Conservation (phyloP, 2,888 invertebrate species). For the Nipponacmea schrenckii region DNA sequence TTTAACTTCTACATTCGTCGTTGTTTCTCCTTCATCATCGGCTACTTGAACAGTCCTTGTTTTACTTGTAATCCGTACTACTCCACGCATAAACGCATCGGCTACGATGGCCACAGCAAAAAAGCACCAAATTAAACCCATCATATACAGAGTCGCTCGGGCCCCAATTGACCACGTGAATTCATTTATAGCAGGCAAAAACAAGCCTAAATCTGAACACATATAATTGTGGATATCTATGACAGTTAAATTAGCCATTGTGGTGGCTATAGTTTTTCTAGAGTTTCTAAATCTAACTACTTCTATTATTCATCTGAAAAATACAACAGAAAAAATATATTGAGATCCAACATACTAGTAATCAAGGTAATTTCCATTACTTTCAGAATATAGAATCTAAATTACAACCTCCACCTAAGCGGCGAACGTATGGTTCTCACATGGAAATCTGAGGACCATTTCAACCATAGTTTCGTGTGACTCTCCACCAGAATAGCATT, state of each 20-base stretch:
- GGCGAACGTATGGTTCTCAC: too few relatives aligned
- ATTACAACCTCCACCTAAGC: too few relatives aligned
- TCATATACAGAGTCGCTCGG: slow-evolving; percentile 70
- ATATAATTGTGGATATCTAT: slow-evolving; percentile 40
- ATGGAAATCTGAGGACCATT: too few relatives aligned
- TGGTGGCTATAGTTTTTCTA: neutral
- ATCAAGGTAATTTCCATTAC: too few relatives aligned
- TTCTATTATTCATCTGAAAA: too few relatives aligned
- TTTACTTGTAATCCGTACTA: slow-evolving; percentile 73
- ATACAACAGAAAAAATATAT: too few relatives aligned
- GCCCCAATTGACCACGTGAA: slow-evolving; percentile 69
- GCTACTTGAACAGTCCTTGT: slow-evolving; percentile 68
- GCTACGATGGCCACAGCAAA: slow-evolving; percentile 74
- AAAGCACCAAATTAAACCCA: slow-evolving; percentile 72
- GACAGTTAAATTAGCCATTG: neutral
- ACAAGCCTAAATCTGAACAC: slow-evolving; percentile 63
- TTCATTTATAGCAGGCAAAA: slow-evolving; percentile 70
- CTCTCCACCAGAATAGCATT: too few relatives aligned
- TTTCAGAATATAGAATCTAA: too few relatives aligned
- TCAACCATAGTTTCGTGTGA: too few relatives aligned
- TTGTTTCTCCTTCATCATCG: slow-evolving; percentile 44
- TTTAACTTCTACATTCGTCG: slow-evolving; percentile 69
- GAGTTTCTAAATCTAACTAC: too few relatives aligned
- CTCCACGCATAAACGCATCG: slow-evolving; percentile 74
- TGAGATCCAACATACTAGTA: too few relatives aligned